Evolutionary conservation across 2,888 invertebrate species (phyloP).

Genomic region (Eupithecia exiguata): DNA sequence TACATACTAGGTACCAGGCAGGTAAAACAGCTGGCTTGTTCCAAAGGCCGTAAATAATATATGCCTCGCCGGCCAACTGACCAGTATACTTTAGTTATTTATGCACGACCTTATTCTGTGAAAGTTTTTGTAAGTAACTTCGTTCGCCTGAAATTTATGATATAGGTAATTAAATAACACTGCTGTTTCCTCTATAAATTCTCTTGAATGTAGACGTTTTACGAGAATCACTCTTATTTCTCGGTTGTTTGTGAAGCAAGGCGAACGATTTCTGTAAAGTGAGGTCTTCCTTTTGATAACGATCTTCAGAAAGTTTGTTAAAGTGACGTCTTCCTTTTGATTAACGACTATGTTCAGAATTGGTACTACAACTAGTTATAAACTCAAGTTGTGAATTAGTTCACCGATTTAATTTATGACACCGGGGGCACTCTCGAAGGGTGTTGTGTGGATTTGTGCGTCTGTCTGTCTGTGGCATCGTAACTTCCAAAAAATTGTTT

Average conservation of each 20-base stretch:
- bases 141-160: constrained; percentile 1
- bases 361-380: background rate
- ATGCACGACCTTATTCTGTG: constrained; percentile 51
- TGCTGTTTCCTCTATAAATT: background rate
- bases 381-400: background rate
- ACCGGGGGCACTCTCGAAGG: background rate
- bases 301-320: constrained; percentile 9
- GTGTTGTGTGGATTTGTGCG: background rate
- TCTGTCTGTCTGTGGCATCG: background rate
- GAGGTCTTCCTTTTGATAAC: constrained; percentile 4
- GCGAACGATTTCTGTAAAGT: background rate
- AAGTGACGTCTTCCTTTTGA: background rate
- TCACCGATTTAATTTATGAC: background rate
- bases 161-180: background rate
- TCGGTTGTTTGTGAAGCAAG: background rate
- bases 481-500: background rate
- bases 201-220: background rate
- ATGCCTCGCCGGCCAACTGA: constrained; percentile 51
- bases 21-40: constrained; percentile 52
- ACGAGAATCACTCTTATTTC: constrained; percentile 5
- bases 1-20: constrained; percentile 4
- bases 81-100: constrained; percentile 58
- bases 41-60: constrained; percentile 58
- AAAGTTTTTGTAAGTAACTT: constrained; percentile 48
- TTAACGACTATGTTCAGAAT: background rate